Conservation (phyloP, 2,797 vertebrate species). For the Schizothorax lantsangensis region DNA sequence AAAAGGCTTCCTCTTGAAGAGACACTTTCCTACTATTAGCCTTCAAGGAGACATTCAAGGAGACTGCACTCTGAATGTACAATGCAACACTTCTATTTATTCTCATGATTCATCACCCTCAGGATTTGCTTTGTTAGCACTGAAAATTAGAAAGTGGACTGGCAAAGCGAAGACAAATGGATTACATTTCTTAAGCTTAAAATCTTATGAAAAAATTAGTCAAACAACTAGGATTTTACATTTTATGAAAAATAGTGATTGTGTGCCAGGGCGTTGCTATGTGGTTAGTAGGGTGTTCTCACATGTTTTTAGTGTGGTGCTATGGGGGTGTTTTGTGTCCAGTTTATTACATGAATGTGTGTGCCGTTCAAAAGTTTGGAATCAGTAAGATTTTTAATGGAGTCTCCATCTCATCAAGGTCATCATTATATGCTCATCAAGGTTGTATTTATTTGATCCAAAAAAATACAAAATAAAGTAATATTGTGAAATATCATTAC, state of each 20-base stretch:
- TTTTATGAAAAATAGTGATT: background rate
- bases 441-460: background rate
- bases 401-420: too few relatives aligned
- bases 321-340: background rate
- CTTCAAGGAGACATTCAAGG: slow-evolving; percentile 40
- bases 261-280: background rate
- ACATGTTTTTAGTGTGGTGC: background rate
- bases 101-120: background rate
- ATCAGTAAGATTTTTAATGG: background rate
- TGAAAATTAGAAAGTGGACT: background rate
- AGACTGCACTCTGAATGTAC: slow-evolving; percentile 35
- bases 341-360: background rate
- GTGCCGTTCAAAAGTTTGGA: background rate
- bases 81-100: slow-evolving; percentile 11
- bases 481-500: too few relatives aligned
- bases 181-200: background rate
- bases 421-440: background rate
- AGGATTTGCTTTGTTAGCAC: background rate
- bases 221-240: background rate
- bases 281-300: background rate
- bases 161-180: slow-evolving; percentile 7
- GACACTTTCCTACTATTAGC: slow-evolving; percentile 18
- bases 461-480: too few relatives aligned
- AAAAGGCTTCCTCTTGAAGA: slow-evolving; percentile 36
- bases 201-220: background rate